phyloP scores from a whole-genome alignment of 2,888 invertebrate species.

The Rhaphigaster nebulosa region DNA sequence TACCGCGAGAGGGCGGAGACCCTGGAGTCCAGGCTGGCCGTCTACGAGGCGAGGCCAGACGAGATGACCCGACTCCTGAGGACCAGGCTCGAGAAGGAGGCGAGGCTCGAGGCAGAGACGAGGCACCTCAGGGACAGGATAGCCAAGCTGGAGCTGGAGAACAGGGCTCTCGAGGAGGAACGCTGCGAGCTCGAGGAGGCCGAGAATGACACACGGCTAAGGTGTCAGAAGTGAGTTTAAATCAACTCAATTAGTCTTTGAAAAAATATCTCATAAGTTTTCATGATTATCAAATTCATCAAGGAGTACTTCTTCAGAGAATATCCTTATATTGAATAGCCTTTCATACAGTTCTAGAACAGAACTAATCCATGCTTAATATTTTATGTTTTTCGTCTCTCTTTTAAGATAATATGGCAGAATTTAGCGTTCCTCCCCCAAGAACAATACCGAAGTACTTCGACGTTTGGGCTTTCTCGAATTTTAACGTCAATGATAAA shows the following conservation, averaged over 20 bases:
- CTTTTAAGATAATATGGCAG: too few relatives aligned
- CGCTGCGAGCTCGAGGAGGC: conserved; percentile 82
- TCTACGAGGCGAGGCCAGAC: conserved; percentile 78
- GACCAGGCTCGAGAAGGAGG: conserved; percentile 76
- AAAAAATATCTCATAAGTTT: not conserved
- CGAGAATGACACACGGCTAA: conserved; percentile 79
- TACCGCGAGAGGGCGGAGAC: conserved; percentile 77
- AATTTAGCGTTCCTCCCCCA: too few relatives aligned
- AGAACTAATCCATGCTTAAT: too few relatives aligned
- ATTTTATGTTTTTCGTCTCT: too few relatives aligned
- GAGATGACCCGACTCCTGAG: conserved; percentile 75
- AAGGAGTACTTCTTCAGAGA: too few relatives aligned
- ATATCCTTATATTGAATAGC: not conserved
- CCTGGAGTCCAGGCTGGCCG: conserved; percentile 76
- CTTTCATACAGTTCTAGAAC: too few relatives aligned
- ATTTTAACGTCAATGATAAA: too few relatives aligned
- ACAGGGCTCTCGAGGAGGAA: conserved; percentile 78
- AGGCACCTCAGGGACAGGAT: conserved; percentile 71
- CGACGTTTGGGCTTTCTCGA: too few relatives aligned
- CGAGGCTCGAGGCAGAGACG: conserved; percentile 71
- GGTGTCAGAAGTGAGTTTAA: conserved; percentile 71
- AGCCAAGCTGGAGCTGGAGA: conserved; percentile 75
- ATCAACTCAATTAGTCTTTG: not conserved
- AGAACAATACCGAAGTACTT: too few relatives aligned
- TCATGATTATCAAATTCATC: too few relatives aligned